Base-by-base conservation (phyloP, 2,888 invertebrate species). In the Nemotelus pantherinus region DNA sequence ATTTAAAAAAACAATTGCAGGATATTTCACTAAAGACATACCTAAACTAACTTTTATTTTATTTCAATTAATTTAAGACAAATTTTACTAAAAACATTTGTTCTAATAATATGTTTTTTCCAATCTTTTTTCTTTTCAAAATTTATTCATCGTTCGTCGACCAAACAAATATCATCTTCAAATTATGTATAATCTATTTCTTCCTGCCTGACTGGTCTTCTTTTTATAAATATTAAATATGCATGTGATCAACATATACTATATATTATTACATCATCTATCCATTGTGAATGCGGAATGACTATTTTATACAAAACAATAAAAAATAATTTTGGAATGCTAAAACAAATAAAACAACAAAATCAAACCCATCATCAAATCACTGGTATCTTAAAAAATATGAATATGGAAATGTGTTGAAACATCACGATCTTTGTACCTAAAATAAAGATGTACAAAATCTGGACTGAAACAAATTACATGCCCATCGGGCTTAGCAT, bases 391-490 rank as follows among this genome's bases (percentile, higher is more conserved):
- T 25, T n/a, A 50, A 43, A 43, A 47, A 67, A 67, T 68, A 50
- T 68, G 2, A 55, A 39, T 70, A 70, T 70, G 10, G 41, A 60
- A 25, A 60, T 60, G 41, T 60, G 41, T 41, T 60, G 43, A 43
- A 55, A 70, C 25, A 70, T 70, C 41, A 53, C 41, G 70, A 70
- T 55, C 55, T 53, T 70, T 57, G n/a, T 55, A 41, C 70, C 55
- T 50, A 5, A 50, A 7, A 7, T 77, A 81, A 84, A 87, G 87
- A 86, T 95, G 95, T 93, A 95, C 95, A 91, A 94, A 93, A 91
- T 94, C 95, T 91, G 95, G 95, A 91, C 93, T 95, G 91, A 95
- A 95, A 94, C 94, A 95, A 92, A 95, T 97, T 91, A 95, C 95
- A 90, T 97, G 97, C 90, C 96, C 97, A 88, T 95, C 95, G 89